Base-by-base conservation (phyloP, 2,797 vertebrate species). In the Aeoliscus strigatus region DNA sequence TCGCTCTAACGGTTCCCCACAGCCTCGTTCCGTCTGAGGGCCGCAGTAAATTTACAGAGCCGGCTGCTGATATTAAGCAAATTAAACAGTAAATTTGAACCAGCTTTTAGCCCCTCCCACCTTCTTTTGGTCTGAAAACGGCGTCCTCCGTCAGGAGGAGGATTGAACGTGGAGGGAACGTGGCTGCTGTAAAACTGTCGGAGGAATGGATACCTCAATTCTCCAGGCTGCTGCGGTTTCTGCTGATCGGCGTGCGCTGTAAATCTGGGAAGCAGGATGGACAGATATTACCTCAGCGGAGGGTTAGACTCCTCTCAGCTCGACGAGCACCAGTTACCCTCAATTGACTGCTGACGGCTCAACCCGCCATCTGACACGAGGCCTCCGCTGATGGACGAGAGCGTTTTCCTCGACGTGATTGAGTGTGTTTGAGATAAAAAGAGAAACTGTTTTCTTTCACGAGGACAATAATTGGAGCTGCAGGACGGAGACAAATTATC, bases 51-150 rank as follows among this genome's bases (percentile, higher is more conserved):
- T 73, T 61, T 65, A 39, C 52, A 65, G 60, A 62, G 53, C 9
- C 31, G 60, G 50, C 33, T 42, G 38, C 38, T 34, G 46, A 76
- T 86, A 82, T 88, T 86, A 87, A 73, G 60, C 66, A 85, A 84
- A 87, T 86, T 66, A 87, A 83, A 73, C 70, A 67, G 45, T 83
- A 78, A 63, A 83, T 85, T 78, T 60, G 40, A 69, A 36, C 3
- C 16, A 0, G 28, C 46, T 39, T 63, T 54, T 61, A 14, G 40
- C 32, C 58, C 37, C 27, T 34, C 41, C 13, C 42, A 31, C 9
- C 14, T 23, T 42, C 48, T 53, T 61, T 42, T 39, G 35, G 11
- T 58, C 38, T 25, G 41, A 53, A 58, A 66, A 65, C 30, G 21
- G 58, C 33, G 60, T 69, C 58, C 49, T 56, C 55, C 57, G 46